Evolutionary conservation across 2,888 invertebrate genomes (phyloP), one percentile per base, ranked within the genome.

Genomic region (Tineola bisselliella): DNA sequence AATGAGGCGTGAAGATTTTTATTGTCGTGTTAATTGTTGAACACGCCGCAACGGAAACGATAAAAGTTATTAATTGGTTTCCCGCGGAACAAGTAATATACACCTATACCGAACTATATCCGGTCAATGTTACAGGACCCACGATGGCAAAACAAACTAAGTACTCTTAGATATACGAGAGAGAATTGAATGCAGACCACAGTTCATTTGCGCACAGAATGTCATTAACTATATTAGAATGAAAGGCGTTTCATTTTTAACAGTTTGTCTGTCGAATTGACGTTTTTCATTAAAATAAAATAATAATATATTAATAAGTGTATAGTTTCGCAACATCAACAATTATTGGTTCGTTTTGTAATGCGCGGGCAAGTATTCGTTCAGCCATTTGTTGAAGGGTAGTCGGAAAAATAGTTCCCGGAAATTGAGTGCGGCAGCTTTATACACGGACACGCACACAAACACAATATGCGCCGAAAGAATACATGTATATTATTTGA

Each of bases 51-150:
- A 74, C 78, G 83, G 79, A 75, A 76, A 71, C 84, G 70, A 84
- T 84, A 84, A 84, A 84, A 83, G 84, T 83, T 84, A 84, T 84
- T 84, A 84, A 84, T 84, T 83, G 84, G 76, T 76, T 75, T 75
- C 79, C 80, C 78, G 76, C 59, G 57, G 61, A 77, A 84, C 84
- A 83, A 82, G 84, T 79, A 81, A 83, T 84, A 84, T 84, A 84
- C 83, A 83, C 78, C 73, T 70, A 65, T 30, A 72, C 75, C 73
- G 77, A 70, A 77, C 81, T 83, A 81, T 79, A 79, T 83, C 82
- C 83, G 81, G 76, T 73, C 78, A 73, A 81, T 81, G 77, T 25
- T 25, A 25, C 25, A 25, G 3, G 13, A 48, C 13, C 48, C 15
- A 13, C 10, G 3, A 15, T 48, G 48, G 15, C 48, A 48, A 48